Conservation (phyloP, 1,140 invertebrate species). For the Drosophila repleta region DNA sequence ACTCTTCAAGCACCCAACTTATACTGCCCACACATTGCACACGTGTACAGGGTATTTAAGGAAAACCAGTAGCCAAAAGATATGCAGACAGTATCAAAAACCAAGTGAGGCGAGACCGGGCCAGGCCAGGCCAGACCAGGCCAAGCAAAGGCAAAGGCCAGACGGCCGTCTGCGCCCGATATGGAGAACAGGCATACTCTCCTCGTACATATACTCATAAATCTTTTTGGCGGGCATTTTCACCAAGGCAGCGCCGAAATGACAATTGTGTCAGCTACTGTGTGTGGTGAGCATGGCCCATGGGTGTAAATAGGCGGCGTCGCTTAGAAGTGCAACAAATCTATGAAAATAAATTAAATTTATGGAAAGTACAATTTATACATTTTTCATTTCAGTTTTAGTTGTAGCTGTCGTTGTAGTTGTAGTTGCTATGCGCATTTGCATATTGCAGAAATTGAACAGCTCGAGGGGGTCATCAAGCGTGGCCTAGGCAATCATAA, state of each 20-base stretch:
- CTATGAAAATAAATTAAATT: slow-evolving; percentile 79
- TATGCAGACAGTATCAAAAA: slow-evolving; percentile 14
- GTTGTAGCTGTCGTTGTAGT: background rate
- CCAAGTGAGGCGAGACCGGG: slow-evolving; percentile 4
- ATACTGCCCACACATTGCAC: background rate
- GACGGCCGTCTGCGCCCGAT: background rate
- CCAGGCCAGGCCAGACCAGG: slow-evolving; percentile 8
- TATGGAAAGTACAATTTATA: slow-evolving; percentile 38
- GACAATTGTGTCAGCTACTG: slow-evolving; percentile 84
- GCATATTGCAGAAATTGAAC: slow-evolving; percentile 82
- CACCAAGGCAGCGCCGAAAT: slow-evolving; percentile 64
- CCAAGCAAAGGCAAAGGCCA: slow-evolving; percentile 11
- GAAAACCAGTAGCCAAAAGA: slow-evolving; percentile 73
- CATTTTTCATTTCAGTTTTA: slow-evolving; percentile 4
- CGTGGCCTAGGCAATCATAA: slow-evolving; percentile 67
- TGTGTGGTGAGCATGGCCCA: slow-evolving; percentile 41
- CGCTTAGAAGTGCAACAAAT: slow-evolving; percentile 68
- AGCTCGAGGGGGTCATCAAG: slow-evolving; percentile 82
- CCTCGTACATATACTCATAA: slow-evolving; percentile 41
- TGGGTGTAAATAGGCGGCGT: slow-evolving; percentile 35
- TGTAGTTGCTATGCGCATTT: slow-evolving; percentile 72
- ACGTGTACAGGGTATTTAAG: slow-evolving; percentile 7
- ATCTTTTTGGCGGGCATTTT: slow-evolving; percentile 67
- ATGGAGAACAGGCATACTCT: slow-evolving; percentile 32
- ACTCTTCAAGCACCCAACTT: too few species aligned